Percentiles rank a stretch among this genome's conserved stretches.
Evolutionary conservation across 2,888 invertebrate genomes (phyloP).

Genomic region (Phlogophora meticulosa): DNA sequence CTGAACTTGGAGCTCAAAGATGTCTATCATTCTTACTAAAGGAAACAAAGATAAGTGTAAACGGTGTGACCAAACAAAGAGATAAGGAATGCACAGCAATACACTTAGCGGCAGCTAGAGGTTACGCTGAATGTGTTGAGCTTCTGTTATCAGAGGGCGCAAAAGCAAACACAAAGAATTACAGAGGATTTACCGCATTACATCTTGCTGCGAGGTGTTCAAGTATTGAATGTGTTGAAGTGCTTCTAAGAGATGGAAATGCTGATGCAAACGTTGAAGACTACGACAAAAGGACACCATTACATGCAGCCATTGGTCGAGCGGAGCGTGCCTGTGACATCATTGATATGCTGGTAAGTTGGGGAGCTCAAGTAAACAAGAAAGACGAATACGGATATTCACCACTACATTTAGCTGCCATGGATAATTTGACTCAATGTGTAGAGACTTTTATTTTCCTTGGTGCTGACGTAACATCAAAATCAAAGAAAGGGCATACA

Average conservation of each 20-base stretch:
- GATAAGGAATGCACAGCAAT: conserved; percentile 95
- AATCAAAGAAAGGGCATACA: conserved; percentile 96
- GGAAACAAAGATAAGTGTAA: conserved; percentile 93
- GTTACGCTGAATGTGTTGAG: conserved; percentile 95
- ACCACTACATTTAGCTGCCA: conserved; percentile 95
- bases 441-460: conserved; percentile 95
- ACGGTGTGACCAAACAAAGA: conserved; percentile 93
- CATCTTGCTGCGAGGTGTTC: conserved; percentile 96
- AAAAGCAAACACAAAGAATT: conserved; percentile 94
- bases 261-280: conserved; percentile 95
- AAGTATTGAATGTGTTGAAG: conserved; percentile 95
- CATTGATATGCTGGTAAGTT: conserved; percentile 94
- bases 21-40: conserved; percentile 94
- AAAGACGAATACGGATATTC: conserved; percentile 96
- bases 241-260: conserved; percentile 93
- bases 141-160: conserved; percentile 94
- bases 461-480: conserved; percentile 96
- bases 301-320: conserved; percentile 95
- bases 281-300: conserved; percentile 94
- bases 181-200: conserved; percentile 96
- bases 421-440: conserved; percentile 96
- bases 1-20: conserved; percentile 94
- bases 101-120: conserved; percentile 97
- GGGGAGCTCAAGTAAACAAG: conserved; percentile 95
- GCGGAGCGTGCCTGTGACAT: conserved; percentile 95